A percentile compares a stretch with the other conserved stretches of the same genome.
phyloP scores from a whole-genome alignment of 64 coral and sea anemone species.

The Montipora sp. region DNA sequence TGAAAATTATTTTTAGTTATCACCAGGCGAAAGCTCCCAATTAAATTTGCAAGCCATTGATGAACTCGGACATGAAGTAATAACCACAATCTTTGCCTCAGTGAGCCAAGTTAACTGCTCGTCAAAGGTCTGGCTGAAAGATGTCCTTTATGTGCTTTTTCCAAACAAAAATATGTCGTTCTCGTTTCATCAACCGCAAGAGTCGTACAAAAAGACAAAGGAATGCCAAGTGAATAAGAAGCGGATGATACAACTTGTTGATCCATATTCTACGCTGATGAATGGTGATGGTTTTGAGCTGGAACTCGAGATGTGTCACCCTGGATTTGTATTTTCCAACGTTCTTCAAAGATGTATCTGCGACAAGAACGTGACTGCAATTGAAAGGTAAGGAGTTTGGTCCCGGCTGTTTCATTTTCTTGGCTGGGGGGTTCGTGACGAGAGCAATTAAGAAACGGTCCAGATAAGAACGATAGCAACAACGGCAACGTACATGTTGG shows the following conservation, averaged over 20 bases:
- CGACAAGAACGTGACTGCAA: conserved; percentile 52
- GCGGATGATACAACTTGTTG: conserved; percentile 11
- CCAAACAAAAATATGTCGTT: conserved; percentile 57
- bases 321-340: conserved; percentile 57
- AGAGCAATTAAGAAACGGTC: too few relatives aligned
- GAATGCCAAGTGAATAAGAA: neutral
- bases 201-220: neutral
- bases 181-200: conserved; percentile 6
- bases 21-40: conserved; percentile 71
- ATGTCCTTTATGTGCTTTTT: conserved; percentile 35
- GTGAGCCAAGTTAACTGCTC: neutral
- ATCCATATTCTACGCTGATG: neutral
- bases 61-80: conserved; percentile 74
- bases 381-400: conserved; percentile 63
- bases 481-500: neutral
- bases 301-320: conserved; percentile 58
- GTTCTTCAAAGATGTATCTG: conserved; percentile 65
- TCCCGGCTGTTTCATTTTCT: too few relatives aligned
- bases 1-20: conserved; percentile 31
- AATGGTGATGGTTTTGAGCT: conserved; percentile 32
- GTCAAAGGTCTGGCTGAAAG: conserved; percentile 7
- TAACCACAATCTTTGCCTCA: conserved; percentile 46
- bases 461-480: too few relatives aligned
- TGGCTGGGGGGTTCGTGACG: too few relatives aligned
- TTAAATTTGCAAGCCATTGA: conserved; percentile 76